These are phyloP conservation scores for Cephus pygmeus DNA, from an alignment of 2,888 invertebrate genomes.

Conservation along the genomic window DNA sequence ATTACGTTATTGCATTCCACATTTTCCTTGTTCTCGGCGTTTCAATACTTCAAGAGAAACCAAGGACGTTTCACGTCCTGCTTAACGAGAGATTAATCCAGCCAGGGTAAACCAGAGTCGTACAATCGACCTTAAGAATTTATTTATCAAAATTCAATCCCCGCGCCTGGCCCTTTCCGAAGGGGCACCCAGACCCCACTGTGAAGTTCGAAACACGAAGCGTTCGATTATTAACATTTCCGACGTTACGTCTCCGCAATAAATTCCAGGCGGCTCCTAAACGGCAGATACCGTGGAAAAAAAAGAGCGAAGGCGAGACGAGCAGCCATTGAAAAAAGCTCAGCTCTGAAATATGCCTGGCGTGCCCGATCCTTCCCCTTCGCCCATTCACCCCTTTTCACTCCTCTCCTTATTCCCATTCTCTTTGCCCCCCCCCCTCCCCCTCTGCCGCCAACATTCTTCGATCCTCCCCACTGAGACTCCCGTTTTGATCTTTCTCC, in stretches of 20 bases:
- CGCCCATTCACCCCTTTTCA: conserved; percentile 14
- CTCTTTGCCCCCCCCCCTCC: not conserved
- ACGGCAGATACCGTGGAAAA: conserved; percentile 17
- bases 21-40: not conserved
- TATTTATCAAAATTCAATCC: not conserved
- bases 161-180: not conserved
- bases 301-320: conserved; percentile 17
- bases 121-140: not conserved
- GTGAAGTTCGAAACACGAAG: not conserved
- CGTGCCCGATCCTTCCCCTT: conserved; percentile 16
- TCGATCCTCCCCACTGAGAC: not conserved
- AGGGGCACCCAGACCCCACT: not conserved
- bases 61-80: not conserved
- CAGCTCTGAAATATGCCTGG: conserved; percentile 31
- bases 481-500: not conserved
- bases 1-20: not conserved
- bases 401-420: not conserved
- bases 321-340: conserved; percentile 33
- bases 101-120: not conserved
- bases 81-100: not conserved
- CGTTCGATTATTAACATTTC: not conserved
- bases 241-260: not conserved
- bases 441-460: not conserved
- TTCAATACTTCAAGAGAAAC: not conserved
- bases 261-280: not conserved